Conservation (phyloP, 1,140 invertebrate genomes). For the Monomorium pharaonis region DNA sequence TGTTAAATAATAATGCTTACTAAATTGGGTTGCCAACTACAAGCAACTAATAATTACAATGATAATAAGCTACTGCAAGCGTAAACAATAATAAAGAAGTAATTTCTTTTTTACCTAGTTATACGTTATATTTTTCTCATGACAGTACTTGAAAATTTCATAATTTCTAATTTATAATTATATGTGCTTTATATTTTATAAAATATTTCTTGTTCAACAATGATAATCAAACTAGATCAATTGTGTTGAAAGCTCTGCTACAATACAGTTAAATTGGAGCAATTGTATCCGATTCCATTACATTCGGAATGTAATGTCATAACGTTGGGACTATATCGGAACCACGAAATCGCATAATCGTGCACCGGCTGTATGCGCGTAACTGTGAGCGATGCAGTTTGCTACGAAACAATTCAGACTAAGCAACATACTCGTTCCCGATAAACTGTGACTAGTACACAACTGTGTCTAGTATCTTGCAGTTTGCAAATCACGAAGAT, state of each 20-base stretch:
- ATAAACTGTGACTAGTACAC: slow-evolving; percentile 36
- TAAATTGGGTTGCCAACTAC: neutral
- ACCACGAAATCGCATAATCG: slow-evolving; percentile 53
- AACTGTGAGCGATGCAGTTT: slow-evolving; percentile 35
- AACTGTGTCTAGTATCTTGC: slow-evolving; percentile 43
- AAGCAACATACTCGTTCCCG: slow-evolving; percentile 38
- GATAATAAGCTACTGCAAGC: too few species aligned
- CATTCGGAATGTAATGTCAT: slow-evolving; percentile 38
- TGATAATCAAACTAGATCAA: neutral
- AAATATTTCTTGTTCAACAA: neutral
- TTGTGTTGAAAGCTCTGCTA: slow-evolving; percentile 7
- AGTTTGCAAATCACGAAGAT: slow-evolving; percentile 19
- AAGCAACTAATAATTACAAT: neutral
- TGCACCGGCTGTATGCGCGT: slow-evolving; percentile 28
- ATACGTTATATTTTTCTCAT: neutral
- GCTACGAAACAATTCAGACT: slow-evolving; percentile 51
- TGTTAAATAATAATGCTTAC: neutral
- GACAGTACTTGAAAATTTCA: neutral
- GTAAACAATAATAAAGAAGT: neutral
- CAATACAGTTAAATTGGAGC: slow-evolving; percentile 26
- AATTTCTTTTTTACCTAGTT: neutral
- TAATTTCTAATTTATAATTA: neutral
- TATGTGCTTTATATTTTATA: neutral
- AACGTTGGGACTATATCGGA: slow-evolving; percentile 36
- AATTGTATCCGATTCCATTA: slow-evolving; percentile 33